Evolutionary conservation across 2,113 vertebrate species (phyloP).

Genomic region (Collichthys lucidus): DNA sequence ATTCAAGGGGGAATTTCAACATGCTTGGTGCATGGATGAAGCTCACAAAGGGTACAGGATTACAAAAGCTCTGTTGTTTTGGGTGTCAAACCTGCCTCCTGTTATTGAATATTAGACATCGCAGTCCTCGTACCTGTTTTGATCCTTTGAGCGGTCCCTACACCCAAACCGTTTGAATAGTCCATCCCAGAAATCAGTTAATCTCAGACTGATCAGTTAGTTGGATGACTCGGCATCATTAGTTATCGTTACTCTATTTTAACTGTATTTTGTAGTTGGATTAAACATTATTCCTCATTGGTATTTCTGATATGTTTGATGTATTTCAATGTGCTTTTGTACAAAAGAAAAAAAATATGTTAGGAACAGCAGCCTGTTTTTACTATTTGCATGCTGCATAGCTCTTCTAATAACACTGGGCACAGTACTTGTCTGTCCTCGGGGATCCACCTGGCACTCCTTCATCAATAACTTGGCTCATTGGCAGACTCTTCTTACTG

Average conservation of each 20-base stretch:
- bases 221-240: not conserved
- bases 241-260: not conserved
- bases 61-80: slow-evolving; percentile 15
- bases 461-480: slow-evolving; percentile 71
- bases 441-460: slow-evolving; percentile 63
- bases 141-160: slow-evolving; percentile 5
- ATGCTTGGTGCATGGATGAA: not conserved
- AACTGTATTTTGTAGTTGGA: not conserved
- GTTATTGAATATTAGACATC: slow-evolving; percentile 55
- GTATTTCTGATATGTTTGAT: not conserved
- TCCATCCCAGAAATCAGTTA: slow-evolving; percentile 9
- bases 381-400: slow-evolving; percentile 32
- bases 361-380: not conserved
- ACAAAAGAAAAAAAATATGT: not conserved
- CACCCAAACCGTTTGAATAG: slow-evolving; percentile 7
- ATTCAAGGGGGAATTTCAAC: not conserved
- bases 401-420: slow-evolving; percentile 42
- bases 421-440: slow-evolving; percentile 63
- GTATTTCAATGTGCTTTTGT: not conserved
- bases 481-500: slow-evolving; percentile 55
- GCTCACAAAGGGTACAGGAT: slow-evolving; percentile 8
- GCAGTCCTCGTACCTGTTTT: slow-evolving; percentile 17
- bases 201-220: not conserved
- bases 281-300: not conserved
- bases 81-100: slow-evolving; percentile 13